A percentile compares a stretch with the other conserved stretches of the same genome.
Evolutionary conservation across 2,888 invertebrate genomes (phyloP).

Genomic region (Lingula anatina): DNA sequence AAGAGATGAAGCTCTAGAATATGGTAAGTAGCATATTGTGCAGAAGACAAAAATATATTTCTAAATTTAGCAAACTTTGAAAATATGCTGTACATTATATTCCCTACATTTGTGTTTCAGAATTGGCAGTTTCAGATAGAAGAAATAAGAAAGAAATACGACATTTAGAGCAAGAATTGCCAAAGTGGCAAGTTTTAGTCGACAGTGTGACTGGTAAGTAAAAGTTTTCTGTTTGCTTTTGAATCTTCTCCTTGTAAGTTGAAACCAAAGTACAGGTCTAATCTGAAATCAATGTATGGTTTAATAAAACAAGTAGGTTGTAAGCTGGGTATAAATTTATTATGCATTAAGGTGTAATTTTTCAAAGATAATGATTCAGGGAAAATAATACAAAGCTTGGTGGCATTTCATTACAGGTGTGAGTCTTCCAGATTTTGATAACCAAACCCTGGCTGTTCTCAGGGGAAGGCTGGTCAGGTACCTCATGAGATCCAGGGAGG

Average conservation of each 20-base stretch:
- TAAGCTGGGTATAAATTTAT: too few species aligned
- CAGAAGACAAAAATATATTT: background rate
- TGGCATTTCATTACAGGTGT: slow-evolving; percentile 58
- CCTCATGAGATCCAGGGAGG: slow-evolving; percentile 88
- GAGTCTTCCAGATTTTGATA: slow-evolving; percentile 82
- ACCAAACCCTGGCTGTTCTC: slow-evolving; percentile 87
- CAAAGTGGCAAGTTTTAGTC: slow-evolving; percentile 87
- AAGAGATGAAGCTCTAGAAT: slow-evolving; percentile 75
- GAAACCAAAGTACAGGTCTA: too few species aligned
- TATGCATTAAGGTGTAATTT: background rate
- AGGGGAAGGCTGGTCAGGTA: slow-evolving; percentile 87
- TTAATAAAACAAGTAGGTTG: too few species aligned
- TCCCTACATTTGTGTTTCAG: slow-evolving; percentile 18
- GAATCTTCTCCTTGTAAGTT: slow-evolving; percentile 4
- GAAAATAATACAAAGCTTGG: background rate
- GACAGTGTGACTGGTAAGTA: slow-evolving; percentile 66
- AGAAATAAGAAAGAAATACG: slow-evolving; percentile 78
- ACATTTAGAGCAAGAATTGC: slow-evolving; percentile 79
- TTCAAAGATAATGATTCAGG: background rate
- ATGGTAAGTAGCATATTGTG: slow-evolving; percentile 53
- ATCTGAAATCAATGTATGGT: too few species aligned
- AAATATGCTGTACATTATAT: background rate
- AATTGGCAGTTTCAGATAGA: slow-evolving; percentile 44
- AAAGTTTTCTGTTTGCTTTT: too few species aligned
- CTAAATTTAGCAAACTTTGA: background rate